Base-by-base conservation (phyloP, 2,888 invertebrate species). In the Ophion slaviceki region DNA sequence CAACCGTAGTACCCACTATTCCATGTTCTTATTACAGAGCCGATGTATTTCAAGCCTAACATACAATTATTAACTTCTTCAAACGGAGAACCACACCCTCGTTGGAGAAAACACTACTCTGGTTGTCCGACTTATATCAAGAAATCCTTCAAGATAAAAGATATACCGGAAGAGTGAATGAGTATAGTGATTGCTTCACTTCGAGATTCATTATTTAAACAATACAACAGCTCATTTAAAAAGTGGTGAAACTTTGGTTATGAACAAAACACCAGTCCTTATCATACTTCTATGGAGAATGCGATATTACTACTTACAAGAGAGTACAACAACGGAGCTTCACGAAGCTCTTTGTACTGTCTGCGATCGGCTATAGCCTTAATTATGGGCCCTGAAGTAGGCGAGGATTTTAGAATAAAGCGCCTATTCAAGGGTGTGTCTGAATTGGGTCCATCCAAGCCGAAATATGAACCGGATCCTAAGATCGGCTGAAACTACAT, bases 361-460 rank as follows among this genome's bases (percentile, higher is more conserved):
- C 2, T 28, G 28, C 28, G 28, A 28, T 28, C 28, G 28, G 2
- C 28, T 28, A 1, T 28, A 28, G 28, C 28, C 28, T 28, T 28
- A 28, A 28, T 28, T 28, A 28, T 28, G 28, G 2, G 28, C 28
- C 28, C 28, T 28, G 28, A 28, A 28, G 28, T 28, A 28, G 28
- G 28, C 2, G 28, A 28, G 28, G 1, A 75, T n/a, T 40, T 77
- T 4, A n/a, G 80, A 24, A 71, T 89, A 10, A 88, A 86, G 78
- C 28, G 87, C 14, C 86, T 89, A 66, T 83, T 91, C 14, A 89
- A 88, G 76, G 89, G 89, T 11, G 71, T 87, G 20, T 86, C 77
- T 17, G 90, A 89, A 62, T 24, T 87, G 1, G 88, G 86, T 77
- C 89, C 88, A 1, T 71, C 88, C 3, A 77, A 17, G n/a, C 88